phyloP scores from a whole-genome alignment of 2,113 vertebrate genomes.

The Phodopus roborovskii region DNA sequence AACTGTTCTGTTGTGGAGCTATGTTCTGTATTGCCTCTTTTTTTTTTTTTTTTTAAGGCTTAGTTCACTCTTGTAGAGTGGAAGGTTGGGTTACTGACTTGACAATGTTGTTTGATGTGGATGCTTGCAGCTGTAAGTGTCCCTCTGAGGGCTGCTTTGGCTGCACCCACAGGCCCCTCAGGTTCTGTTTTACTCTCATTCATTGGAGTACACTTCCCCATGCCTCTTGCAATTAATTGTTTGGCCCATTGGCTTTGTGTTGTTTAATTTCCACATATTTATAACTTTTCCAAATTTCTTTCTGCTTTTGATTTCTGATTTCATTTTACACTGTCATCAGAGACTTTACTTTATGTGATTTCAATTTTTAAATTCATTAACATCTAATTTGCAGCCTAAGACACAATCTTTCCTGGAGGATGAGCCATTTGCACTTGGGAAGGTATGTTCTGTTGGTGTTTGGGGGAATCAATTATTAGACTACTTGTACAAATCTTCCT shows the following conservation, averaged over 20 bases:
- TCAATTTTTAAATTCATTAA: conserved; percentile 1
- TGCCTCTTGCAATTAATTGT: conserved; percentile 19
- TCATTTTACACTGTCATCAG: not conserved
- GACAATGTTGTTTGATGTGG: not conserved
- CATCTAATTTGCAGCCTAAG: conserved; percentile 18
- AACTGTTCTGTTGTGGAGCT: not conserved
- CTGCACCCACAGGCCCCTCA: not conserved
- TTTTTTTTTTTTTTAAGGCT: not conserved
- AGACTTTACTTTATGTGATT: not conserved
- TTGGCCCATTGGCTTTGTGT: not conserved
- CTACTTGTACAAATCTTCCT: not conserved
- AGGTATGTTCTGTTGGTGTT: not conserved
- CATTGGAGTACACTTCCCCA: not conserved
- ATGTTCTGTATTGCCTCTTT: not conserved
- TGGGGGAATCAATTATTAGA: not conserved
- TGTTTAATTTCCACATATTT: conserved; percentile 51
- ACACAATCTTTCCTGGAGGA: not conserved
- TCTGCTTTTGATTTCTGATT: conserved; percentile 38
- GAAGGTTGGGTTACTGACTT: not conserved
- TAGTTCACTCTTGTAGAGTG: not conserved
- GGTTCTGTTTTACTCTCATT: conserved; percentile 4
- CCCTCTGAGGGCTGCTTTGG: conserved; percentile 38
- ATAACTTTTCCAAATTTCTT: conserved; percentile 52
- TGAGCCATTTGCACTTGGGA: not conserved
- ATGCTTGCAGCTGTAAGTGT: not conserved